Percentiles rank a stretch among this genome's conserved stretches.
phyloP scores from a whole-genome alignment of 2,888 invertebrate species.

The Leptopilina myrica region DNA sequence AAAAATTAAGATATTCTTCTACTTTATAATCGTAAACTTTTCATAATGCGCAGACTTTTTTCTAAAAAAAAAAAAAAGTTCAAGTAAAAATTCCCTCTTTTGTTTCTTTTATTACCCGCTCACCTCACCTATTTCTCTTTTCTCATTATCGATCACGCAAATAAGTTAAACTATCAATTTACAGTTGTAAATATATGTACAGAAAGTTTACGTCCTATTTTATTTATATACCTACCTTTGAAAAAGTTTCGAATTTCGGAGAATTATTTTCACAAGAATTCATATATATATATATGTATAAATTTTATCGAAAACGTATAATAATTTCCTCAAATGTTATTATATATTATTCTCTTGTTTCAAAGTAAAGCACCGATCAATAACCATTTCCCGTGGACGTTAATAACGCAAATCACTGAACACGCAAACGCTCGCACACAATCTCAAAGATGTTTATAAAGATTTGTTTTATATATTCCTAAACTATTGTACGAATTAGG shows the following conservation, averaged over 20 bases:
- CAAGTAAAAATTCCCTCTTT: too few relatives aligned
- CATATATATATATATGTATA: background rate
- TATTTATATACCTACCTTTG: too few relatives aligned
- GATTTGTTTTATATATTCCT: background rate
- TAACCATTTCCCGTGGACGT: constrained; percentile 12
- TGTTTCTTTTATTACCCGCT: background rate
- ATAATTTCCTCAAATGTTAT: constrained; percentile 12
- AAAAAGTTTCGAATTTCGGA: too few relatives aligned
- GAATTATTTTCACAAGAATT: too few relatives aligned
- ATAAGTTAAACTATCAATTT: too few relatives aligned
- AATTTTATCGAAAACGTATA: constrained; percentile 1
- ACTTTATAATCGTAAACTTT: background rate
- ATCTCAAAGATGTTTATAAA: background rate
- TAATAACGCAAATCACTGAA: constrained; percentile 37
- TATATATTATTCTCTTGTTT: constrained; percentile 11
- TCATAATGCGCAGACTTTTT: background rate
- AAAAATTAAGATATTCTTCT: constrained; percentile 4
- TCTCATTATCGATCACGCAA: too few relatives aligned
- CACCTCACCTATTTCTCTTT: too few relatives aligned
- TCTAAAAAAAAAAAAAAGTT: background rate
- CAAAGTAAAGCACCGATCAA: constrained; percentile 35
- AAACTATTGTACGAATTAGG: background rate
- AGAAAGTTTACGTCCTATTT: background rate
- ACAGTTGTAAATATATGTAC: too few relatives aligned
- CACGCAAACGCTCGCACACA: constrained; percentile 21